Evolutionary conservation across 2,888 invertebrate species (phyloP), one percentile per base, ranked within the genome.

Genomic region (Melikaiella ostensackeni): DNA sequence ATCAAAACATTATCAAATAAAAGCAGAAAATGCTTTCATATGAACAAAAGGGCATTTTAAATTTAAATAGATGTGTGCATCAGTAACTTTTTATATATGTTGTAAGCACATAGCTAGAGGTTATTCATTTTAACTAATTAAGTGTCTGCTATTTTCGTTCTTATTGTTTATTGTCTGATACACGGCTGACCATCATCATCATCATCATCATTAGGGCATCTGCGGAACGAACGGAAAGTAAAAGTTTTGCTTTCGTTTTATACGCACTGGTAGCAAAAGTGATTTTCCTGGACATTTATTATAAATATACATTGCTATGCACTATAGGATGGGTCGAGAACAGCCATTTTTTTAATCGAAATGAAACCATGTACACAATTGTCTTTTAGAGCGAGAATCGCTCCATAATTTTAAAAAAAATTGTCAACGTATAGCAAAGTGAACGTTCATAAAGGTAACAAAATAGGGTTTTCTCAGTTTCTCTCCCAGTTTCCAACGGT

Each of bases 201-300:
- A 77, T 74, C 78, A 64, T 38, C 78, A 66, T 64, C 66, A 77
- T 24, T 19, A 66, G 19, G 42, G 7, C 66, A 70, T 19, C 79
- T 79, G 64, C 81, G 83, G 79, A 83, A 82, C 82, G 82, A 78
- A 50, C 50, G 79, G 82, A 84, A 85, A 85, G 84, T 85, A 84
- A 85, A 85, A 85, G 84, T 85, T 80, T 77, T 77, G 79, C 84
- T 85, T 84, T 85, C 82, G 57, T 81, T 81, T 64, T 64, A 64
- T 66, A 19, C 46, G 63, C 59, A 2, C 1, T 30, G 16, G 19
- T 50, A 50, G 30, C 19, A 70, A 70, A 70, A 50, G 50, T 70
- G 46, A 70, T 50, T 50, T 70, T 50, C 70, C 70, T 70, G 46
- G 42, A 42, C 42, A 16, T 42, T 13, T 13, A 16, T 42, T 16